phyloP scores from a whole-genome alignment of 2,797 vertebrate species.

The Apogon hyalosoma region DNA sequence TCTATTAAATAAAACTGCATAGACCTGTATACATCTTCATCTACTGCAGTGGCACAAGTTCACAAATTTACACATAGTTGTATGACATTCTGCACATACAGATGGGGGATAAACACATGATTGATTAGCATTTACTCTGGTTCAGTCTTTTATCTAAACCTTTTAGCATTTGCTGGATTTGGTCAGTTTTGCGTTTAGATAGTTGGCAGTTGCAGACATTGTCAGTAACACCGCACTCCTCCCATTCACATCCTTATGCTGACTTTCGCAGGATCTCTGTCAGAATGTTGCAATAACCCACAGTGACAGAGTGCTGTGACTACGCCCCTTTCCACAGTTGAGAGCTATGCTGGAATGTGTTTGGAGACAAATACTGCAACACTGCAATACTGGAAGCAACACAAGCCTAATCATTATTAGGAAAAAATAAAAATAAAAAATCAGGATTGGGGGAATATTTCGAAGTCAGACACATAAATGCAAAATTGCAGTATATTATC shows the following conservation, averaged over 20 bases:
- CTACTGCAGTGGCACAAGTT: not conserved
- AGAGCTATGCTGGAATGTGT: constrained; percentile 16
- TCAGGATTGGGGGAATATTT: not conserved
- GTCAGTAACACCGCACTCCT: constrained; percentile 18
- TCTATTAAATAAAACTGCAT: constrained; percentile 4
- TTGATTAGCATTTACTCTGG: not conserved
- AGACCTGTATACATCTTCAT: not conserved
- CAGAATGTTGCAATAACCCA: constrained; percentile 50
- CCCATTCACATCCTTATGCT: constrained; percentile 51
- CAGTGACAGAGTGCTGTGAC: constrained; percentile 20
- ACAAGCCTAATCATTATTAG: not conserved
- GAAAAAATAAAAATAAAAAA: constrained; percentile 43
- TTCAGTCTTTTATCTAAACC: constrained; percentile 1
- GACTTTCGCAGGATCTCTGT: constrained; percentile 52
- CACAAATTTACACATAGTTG: not conserved
- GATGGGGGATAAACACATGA: not conserved
- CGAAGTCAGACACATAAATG: constrained; percentile 26
- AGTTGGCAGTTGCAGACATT: not conserved
- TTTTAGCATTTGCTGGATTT: not conserved
- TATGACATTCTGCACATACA: constrained; percentile 13
- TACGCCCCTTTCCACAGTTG: constrained; percentile 33
- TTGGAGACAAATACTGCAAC: not conserved
- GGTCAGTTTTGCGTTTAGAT: not conserved
- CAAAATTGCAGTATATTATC: constrained; percentile 19
- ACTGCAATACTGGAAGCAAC: not conserved